Percentiles rank a stretch among this genome's conserved stretches.
Evolutionary conservation across 1,140 invertebrate genomes (phyloP).

Genomic region (Neodiprion lecontei): DNA sequence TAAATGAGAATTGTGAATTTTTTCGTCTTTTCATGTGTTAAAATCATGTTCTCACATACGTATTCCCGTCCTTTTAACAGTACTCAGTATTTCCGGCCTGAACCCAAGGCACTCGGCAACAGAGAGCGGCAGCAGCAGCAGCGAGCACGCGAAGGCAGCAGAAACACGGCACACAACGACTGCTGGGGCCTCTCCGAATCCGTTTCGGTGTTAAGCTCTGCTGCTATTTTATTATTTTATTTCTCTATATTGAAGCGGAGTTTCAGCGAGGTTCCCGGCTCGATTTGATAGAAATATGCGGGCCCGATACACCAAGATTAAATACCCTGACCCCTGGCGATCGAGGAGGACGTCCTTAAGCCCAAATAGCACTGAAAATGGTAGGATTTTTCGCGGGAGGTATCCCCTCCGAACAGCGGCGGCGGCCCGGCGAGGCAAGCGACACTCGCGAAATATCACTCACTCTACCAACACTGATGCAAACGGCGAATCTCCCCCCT

Average conservation of each 20-base stretch:
- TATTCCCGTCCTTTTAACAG: neutral
- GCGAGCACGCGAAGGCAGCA: conserved; percentile 15
- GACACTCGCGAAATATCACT: conserved; percentile 18
- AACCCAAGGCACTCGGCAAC: conserved; percentile 38
- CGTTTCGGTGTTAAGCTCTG: neutral
- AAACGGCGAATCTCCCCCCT: neutral
- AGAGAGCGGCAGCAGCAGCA: conserved; percentile 20
- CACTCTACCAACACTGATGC: neutral
- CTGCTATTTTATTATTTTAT: neutral
- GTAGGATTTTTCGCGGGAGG: conserved; percentile 22
- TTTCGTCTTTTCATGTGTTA: no score
- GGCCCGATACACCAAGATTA: neutral
- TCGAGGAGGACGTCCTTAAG: conserved; percentile 7
- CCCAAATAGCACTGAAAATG: conserved; percentile 21
- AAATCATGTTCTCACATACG: no score
- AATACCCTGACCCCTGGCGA: neutral
- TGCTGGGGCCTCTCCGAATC: neutral
- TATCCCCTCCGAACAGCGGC: conserved; percentile 7
- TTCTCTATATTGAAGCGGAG: no score
- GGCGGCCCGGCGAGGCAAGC: conserved; percentile 21
- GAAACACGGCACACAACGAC: conserved; percentile 3
- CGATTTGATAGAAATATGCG: neutral
- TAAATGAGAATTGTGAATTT: no score
- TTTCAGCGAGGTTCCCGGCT: no score
- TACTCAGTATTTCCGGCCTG: conserved; percentile 37